Conservation (phyloP, 2,797 vertebrate species). For the Chaenodraco wilsoni region DNA sequence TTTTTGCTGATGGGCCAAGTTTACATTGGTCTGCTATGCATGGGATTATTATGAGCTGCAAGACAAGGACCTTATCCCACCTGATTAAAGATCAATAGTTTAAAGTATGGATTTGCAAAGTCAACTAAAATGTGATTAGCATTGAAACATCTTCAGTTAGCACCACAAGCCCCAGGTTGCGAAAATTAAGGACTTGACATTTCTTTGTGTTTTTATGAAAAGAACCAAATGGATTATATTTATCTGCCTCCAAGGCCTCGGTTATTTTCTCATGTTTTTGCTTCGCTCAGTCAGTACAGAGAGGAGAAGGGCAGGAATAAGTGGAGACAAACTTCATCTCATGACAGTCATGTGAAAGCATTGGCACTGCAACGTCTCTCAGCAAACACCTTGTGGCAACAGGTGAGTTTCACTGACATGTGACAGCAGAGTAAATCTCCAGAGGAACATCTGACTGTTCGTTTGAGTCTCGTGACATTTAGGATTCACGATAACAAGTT, state of each 20-base stretch:
- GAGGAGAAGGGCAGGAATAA: neutral
- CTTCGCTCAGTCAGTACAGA: neutral
- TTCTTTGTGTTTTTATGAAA: neutral
- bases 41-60: neutral
- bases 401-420: conserved; percentile 38
- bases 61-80: neutral
- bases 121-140: neutral
- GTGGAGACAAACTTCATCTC: neutral
- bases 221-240: neutral
- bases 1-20: too few species aligned
- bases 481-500: too few species aligned
- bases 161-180: neutral
- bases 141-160: neutral
- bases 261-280: neutral
- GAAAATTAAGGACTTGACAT: neutral
- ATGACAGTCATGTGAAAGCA: conserved; percentile 39
- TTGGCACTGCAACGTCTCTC: conserved; percentile 36
- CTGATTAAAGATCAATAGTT: neutral
- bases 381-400: conserved; percentile 56
- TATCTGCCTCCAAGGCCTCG: neutral
- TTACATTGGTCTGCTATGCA: too few species aligned
- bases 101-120: neutral
- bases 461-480: conserved; percentile 27
- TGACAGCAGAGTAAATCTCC: conserved; percentile 28
- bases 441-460: conserved; percentile 9